Percentiles rank a stretch among this genome's conserved stretches.
These are phyloP conservation scores for Nowickia ferox DNA, from an alignment of 2,888 invertebrate species.

Conservation along the genomic window DNA sequence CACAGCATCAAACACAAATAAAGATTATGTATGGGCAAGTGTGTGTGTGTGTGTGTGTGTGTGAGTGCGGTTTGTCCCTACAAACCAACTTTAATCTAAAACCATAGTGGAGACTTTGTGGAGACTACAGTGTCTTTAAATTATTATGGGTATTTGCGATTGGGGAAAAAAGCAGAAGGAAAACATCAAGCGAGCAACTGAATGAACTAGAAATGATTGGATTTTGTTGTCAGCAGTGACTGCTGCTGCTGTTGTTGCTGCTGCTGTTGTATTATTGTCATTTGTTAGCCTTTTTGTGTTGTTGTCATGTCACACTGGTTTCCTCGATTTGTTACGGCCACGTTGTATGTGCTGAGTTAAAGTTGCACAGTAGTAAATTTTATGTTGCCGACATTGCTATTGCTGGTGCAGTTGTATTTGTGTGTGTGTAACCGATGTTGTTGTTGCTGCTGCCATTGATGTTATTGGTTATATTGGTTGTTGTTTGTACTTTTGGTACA, in stretches of 20 bases:
- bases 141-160: constrained; percentile 54
- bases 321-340: constrained; percentile 59
- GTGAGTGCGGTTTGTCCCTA: constrained; percentile 45
- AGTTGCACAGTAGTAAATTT: constrained; percentile 51
- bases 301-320: constrained; percentile 63
- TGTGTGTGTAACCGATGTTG: constrained; percentile 26
- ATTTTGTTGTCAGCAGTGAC: constrained; percentile 38
- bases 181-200: constrained; percentile 24
- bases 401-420: constrained; percentile 23
- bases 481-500: constrained; percentile 60
- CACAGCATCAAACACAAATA: constrained; percentile 34
- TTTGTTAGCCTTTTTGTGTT: constrained; percentile 65
- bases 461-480: constrained; percentile 54
- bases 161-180: background rate
- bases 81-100: constrained; percentile 59
- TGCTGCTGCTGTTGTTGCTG: constrained; percentile 1
- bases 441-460: constrained; percentile 41
- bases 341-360: constrained; percentile 33
- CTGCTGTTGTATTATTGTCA: constrained; percentile 40
- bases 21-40: constrained; percentile 3
- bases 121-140: constrained; percentile 64
- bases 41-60: constrained; percentile 18
- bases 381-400: constrained; percentile 36
- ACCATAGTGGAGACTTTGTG: constrained; percentile 67
- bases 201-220: constrained; percentile 60